phyloP scores from a whole-genome alignment of 2,888 invertebrate genomes.

The Aelia acuminata region DNA sequence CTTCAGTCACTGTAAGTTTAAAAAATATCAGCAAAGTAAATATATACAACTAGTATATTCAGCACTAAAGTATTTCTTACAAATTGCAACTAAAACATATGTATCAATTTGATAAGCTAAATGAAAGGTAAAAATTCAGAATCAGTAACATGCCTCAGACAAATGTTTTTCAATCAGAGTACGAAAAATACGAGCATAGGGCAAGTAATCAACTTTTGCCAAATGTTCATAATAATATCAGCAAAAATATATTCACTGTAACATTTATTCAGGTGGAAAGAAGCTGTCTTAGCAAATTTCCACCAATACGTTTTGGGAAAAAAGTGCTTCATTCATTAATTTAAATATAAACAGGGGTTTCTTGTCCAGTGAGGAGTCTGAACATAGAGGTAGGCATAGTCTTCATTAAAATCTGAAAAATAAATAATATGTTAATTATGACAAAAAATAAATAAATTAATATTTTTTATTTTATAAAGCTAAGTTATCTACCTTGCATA shows the following conservation, averaged over 20 bases:
- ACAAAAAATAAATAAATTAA: background rate
- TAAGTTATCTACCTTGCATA: background rate
- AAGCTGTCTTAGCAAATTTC: background rate
- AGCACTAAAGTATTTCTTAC: slow-evolving; percentile 16
- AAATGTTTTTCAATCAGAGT: slow-evolving; percentile 4
- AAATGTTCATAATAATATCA: slow-evolving; percentile 32
- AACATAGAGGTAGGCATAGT: slow-evolving; percentile 99
- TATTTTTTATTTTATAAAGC: background rate
- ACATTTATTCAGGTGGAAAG: background rate
- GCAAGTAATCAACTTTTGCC: slow-evolving; percentile 17
- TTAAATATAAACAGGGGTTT: slow-evolving; percentile 98
- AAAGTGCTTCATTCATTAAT: slow-evolving; percentile 55
- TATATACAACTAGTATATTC: background rate
- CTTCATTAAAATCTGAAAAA: slow-evolving; percentile 96
- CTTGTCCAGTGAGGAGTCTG: slow-evolving; percentile 97
- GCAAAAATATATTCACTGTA: slow-evolving; percentile 31
- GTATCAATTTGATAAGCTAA: slow-evolving; percentile 28
- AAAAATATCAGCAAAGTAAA: slow-evolving; percentile 25
- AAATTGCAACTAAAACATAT: background rate
- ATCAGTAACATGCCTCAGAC: background rate
- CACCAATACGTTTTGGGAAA: background rate
- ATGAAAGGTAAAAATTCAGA: slow-evolving; percentile 28
- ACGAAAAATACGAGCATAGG: background rate
- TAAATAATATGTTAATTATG: background rate
- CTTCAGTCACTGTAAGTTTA: background rate